Conservation (phyloP, 2,113 vertebrate species). For the Pseudorasbora parva region DNA sequence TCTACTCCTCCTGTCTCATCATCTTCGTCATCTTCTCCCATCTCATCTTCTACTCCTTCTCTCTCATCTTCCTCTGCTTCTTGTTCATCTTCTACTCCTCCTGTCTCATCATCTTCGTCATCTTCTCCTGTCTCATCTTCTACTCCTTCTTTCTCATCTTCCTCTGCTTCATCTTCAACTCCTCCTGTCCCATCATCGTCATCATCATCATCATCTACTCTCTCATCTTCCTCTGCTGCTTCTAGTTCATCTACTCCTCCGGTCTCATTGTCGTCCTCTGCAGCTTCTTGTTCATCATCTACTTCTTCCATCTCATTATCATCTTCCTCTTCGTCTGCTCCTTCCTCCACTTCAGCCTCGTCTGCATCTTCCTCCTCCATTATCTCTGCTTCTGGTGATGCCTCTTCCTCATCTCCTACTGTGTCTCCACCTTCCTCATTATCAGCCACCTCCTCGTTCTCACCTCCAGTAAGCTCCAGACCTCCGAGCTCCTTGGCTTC, state of each 20-base stretch:
- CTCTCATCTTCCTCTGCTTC: background rate
- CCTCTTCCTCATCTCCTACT: conserved; percentile 42
- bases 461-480: conserved; percentile 26
- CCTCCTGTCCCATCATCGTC: background rate
- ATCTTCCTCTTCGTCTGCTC: background rate
- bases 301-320: background rate
- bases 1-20: background rate
- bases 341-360: background rate
- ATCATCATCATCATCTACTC: background rate
- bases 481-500: conserved; percentile 1
- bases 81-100: background rate
- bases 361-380: background rate
- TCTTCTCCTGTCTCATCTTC: conserved; percentile 8
- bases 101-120: background rate
- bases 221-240: background rate
- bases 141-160: background rate
- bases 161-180: background rate
- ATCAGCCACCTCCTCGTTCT: conserved; percentile 47
- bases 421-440: background rate
- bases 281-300: conserved; percentile 25
- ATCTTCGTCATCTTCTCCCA: background rate
- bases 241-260: background rate
- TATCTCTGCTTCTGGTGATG: background rate
- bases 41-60: background rate
- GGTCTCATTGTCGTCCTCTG: background rate